Percentiles rank a stretch among this genome's conserved stretches.
phyloP scores from a whole-genome alignment of 2,113 vertebrate genomes.

The Nothoprocta pentlandii region DNA sequence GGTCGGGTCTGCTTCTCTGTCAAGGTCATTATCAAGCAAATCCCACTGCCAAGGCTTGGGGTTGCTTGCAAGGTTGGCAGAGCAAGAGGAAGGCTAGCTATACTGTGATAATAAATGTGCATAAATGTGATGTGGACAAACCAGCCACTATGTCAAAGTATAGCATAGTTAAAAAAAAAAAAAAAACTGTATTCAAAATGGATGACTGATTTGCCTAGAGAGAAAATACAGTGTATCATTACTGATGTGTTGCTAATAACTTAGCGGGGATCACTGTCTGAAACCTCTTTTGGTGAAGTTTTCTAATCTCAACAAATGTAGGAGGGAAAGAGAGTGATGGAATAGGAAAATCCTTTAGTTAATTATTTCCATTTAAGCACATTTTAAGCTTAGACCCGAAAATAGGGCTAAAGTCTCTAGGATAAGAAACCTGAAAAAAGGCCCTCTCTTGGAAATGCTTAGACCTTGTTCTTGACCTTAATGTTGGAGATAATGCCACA shows the following conservation, averaged over 20 bases:
- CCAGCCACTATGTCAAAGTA: neutral
- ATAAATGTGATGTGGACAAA: neutral
- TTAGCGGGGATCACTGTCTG: neutral
- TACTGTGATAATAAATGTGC: neutral
- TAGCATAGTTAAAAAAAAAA: neutral
- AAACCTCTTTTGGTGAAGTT: neutral
- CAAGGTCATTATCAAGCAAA: slow-evolving; percentile 42
- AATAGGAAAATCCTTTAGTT: neutral
- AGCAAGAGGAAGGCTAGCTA: neutral
- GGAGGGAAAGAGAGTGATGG: neutral
- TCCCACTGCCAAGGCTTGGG: neutral
- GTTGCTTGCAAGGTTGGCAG: neutral
- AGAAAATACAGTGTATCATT: neutral
- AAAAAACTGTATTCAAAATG: neutral
- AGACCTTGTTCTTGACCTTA: neutral
- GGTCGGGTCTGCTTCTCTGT: slow-evolving; percentile 28
- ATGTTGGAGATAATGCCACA: neutral
- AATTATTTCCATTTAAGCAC: neutral
- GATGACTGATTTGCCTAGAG: neutral
- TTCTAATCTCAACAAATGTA: neutral
- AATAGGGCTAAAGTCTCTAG: neutral
- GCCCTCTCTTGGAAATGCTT: neutral
- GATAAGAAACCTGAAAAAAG: neutral
- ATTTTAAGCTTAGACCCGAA: neutral
- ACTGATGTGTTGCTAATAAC: neutral